Base-by-base conservation (phyloP, 2,888 invertebrate species). In the Hydriomena furcata region DNA sequence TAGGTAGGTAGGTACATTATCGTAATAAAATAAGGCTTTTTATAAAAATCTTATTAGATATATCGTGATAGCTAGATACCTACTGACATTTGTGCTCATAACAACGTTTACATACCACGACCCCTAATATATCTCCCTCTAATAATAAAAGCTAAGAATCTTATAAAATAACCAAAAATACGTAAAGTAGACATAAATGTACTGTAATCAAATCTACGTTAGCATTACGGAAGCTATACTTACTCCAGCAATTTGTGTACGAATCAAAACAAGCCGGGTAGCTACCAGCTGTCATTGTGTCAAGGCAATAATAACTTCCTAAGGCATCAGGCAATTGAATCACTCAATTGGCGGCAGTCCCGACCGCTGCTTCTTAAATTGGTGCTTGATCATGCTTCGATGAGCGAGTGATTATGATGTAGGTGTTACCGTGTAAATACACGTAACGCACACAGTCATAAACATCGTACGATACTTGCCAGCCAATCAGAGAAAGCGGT, bases 281-380 rank as follows among this genome's bases (percentile, higher is more conserved):
- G 58, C 43, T 61, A 63, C 70, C 51, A 47, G 40, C 44, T 41
- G 67, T 65, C 73, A 75, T 68, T 59, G 66, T 79, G 76, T 80
- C 81, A 84, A 84, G 83, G 78, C 76, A 66, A 76, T 57, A 65
- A 65, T 67, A 71, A 72, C 81, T 81, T 87, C 76, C 73, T 85
- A 84, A 70, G 86, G 82, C 76, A 82, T 86, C 84, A 61, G 72
- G 71, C 80, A 83, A 84, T 82, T 82, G 71, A 82, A 82, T 81
- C 79, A 78, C 71, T 67, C 75, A 76, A 76, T 76, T 76, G 73
- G 64, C 64, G 65, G 60, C 65, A 66, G 67, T 68, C 65, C 61
- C 68, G 53, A 73, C 67, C 69, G 69, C 72, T 76, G 71, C 63
- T 75, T 78, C 73, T 75, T 79, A 81, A 84, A 88, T 86, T 84